Evolutionary conservation across 2,113 vertebrate species (phyloP).

Genomic region (Stomatorhinus ivindoensis): DNA sequence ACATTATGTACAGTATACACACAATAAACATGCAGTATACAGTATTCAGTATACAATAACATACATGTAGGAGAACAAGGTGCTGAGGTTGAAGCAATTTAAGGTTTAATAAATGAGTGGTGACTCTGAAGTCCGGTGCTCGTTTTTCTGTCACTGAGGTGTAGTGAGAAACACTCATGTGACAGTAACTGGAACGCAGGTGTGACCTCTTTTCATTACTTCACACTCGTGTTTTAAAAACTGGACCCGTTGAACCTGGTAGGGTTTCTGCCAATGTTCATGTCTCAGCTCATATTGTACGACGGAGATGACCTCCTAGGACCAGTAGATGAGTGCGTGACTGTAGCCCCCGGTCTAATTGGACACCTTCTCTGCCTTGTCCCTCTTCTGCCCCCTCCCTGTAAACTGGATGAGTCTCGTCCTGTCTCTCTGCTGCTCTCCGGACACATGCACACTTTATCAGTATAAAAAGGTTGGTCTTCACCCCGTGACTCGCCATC

Average conservation of each 20-base stretch:
- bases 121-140: neutral
- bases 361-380: slow-evolving; percentile 1
- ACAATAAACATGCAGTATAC: neutral
- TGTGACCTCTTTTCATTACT: neutral
- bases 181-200: neutral
- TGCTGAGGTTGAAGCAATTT: neutral
- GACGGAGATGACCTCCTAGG: neutral
- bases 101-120: neutral
- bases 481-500: rapidly evolving
- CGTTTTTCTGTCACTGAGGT: neutral
- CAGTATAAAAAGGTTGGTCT: slow-evolving; percentile 44
- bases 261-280: neutral
- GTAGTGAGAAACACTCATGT: neutral
- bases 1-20: neutral
- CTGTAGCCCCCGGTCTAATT: neutral
- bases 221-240: neutral
- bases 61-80: neutral
- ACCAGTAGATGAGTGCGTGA: neutral
- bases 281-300: neutral
- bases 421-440: neutral
- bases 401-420: slow-evolving; percentile 19
- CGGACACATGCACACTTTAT: slow-evolving; percentile 26
- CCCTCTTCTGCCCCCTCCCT: neutral
- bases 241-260: neutral
- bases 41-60: neutral